A percentile compares a stretch with the other conserved stretches of the same genome.
phyloP scores from a whole-genome alignment of 2,113 vertebrate species.

The Albula goreensis region DNA sequence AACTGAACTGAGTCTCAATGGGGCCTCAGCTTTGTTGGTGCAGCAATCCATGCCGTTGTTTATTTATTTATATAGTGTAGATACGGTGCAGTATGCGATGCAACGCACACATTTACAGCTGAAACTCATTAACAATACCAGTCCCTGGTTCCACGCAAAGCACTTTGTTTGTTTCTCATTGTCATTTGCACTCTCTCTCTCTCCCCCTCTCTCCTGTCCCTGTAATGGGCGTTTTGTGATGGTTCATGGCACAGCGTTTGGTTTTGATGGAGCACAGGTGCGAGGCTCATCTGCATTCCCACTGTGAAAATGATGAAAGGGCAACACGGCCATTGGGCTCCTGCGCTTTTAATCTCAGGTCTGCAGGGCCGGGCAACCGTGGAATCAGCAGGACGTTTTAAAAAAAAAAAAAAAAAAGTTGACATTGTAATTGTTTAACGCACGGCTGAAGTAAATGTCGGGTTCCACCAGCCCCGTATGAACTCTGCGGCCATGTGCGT shows the following conservation, averaged over 20 bases:
- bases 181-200: not conserved
- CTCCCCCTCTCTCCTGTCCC: conserved; percentile 17
- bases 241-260: too few species aligned
- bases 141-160: not conserved
- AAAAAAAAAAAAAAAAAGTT: not conserved
- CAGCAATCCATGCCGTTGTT: not conserved
- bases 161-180: not conserved
- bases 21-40: conserved; percentile 1
- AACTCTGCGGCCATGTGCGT: not conserved
- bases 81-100: too few species aligned
- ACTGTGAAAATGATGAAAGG: not conserved
- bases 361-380: not conserved
- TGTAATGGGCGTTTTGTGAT: not conserved
- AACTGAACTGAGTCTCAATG: not conserved
- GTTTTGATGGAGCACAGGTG: not conserved
- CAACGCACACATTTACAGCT: too few species aligned
- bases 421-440: conserved; percentile 15
- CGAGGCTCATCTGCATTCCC: not conserved
- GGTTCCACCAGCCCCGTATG: not conserved
- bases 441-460: not conserved
- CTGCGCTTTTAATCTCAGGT: not conserved
- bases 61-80: not conserved
- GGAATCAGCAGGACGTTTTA: not conserved
- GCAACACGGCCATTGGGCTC: not conserved
- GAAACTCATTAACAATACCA: too few species aligned